Base-by-base conservation (phyloP, 92 coral and sea anemone genomes). In the Porites lobata region DNA sequence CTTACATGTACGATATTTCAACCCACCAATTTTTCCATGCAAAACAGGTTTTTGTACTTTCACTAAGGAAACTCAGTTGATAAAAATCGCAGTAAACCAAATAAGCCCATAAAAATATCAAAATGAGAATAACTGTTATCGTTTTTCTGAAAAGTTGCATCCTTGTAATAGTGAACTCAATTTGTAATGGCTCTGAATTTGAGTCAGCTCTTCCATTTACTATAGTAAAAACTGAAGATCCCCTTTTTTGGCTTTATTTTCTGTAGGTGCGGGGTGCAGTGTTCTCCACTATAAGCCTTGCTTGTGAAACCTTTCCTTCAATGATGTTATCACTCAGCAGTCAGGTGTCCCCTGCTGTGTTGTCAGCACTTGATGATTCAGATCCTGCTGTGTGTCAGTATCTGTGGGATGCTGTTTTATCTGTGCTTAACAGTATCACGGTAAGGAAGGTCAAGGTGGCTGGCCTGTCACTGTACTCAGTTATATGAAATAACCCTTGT, bases 361-460 rank as follows among this genome's bases (percentile, higher is more conserved):
- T 97, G 72, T 92, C 96, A 0, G 90, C 97, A 67, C 82, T 97
- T 63, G 98, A 97, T 91, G 99, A 97, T 52, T 85, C 95, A 11
- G 99, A 97, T 69, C 97, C 99, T 32, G 95, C 92, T 32, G 99
- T 97, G 13, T 94, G 95, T 56, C 92, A 86, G 21, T 92, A 94
- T 10, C 85, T 95, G 20, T 97, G 99, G 99, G 94, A 94, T 72
- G 97, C 95, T 70, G 95, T 91, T 53, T 80, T 97, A 80, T 94
- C 96, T 67, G 93, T 97, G 52, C 87, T 95, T 47, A 93, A 81
- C 72, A 84, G 90, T 80, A 86, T 95, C 54, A 83, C 86, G 56
- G 98, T 95, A 52, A 74, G 67, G 4, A 6, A 21, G 38, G 18
- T 21, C 9, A 7, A 8, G 1, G 11, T 17, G 10, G 0, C 65